Base-by-base conservation (phyloP, 2,888 invertebrate genomes). In the Megamerina dolium region DNA sequence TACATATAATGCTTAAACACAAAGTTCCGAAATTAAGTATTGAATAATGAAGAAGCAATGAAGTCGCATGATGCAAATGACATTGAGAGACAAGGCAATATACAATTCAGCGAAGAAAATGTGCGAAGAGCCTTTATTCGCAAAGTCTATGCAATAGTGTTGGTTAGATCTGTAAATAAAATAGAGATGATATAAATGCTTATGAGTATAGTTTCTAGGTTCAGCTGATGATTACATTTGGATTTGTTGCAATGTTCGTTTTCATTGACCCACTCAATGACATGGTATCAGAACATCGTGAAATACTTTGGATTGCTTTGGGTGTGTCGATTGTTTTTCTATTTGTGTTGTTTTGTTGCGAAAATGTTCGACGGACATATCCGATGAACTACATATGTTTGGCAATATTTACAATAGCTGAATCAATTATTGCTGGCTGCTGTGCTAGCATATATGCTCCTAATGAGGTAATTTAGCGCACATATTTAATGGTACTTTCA, bases 331-430 rank as follows among this genome's bases (percentile, higher is more conserved):
- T 94, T 45, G 80, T 85, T 1, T 76, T 83, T 4, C 66, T 91
- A 59, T 80, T 93, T 41, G 76, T 79, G 3, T 30, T 55, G 30
- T 40, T 30, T 6, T 55, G 53, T 19, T 50, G 47, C 17, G 40
- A 52, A 26, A 13, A 33, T 9, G 8, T 51, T 2, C 49, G 55
- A 16, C 80, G 93, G 38, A 81, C 81, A 49, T 77, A 82, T 13
- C 94, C 94, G 0, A 77, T 78, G 68, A 95, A 94, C 73, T 85
- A 86, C 69, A 82, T 94, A 43, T 83, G 91, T 64, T 76, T 95
- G 36, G 78, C 76, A 5, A 59, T 91, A 3, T 93, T 94, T 68
- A 90, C 89, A 0, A 19, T 81, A 0, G 85, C 85, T 0, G 82
- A 88, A 73, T 78, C 82, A 34, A 84, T 92, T 66, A 63, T 92